Evolutionary conservation across 1,140 invertebrate species (phyloP), one percentile per base, ranked within the genome.

Genomic region (Drosophila setifemur): DNA sequence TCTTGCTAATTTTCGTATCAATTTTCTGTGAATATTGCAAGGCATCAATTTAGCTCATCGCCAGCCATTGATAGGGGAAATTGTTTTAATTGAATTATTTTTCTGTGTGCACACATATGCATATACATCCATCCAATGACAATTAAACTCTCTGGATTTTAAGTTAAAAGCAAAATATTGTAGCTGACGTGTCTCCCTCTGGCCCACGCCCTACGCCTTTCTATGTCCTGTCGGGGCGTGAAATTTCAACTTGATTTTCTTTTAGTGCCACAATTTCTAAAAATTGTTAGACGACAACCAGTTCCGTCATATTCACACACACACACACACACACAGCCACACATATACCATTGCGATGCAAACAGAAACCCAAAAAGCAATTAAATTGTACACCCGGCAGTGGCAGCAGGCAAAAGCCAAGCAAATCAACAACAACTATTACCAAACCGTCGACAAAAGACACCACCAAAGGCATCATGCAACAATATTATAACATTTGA

Each of bases 121-220:
- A 18, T 48, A 50, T 40, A 35, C 50, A 12, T 26, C 23, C 37
- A 29, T 58, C 39, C 23, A 54, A 64, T 63, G 70, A 76, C 71
- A 78, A 71, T 78, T 73, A 60, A 70, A 76, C 44, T 43, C 44
- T 43, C 45, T 70, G 25, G 52, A 49, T 63, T 55, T 37, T 4
- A 52, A 53, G 74, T 82, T 87, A 82, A 86, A 86, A 87, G 82
- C 82, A 82, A 86, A 87, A 73, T 86, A 87, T 82, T 86, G 76
- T 86, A 81, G 47, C 57, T 48, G 25, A 43, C 63, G 29, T 18
- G 40, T 8, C 8, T 4, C 18, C 44, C 14, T 8, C 14, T 2
- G 8, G 7, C 33, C 16, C 28, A 12, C 16, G 11, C n/a, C 29
- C n/a, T 44, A 31, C 25, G 4, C 2, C 11, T 6, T 3, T 18